Percentiles rank a stretch among this genome's conserved stretches.
Evolutionary conservation across 1,140 invertebrate genomes (phyloP).

Genomic region (Tetramorium simillimum): DNA sequence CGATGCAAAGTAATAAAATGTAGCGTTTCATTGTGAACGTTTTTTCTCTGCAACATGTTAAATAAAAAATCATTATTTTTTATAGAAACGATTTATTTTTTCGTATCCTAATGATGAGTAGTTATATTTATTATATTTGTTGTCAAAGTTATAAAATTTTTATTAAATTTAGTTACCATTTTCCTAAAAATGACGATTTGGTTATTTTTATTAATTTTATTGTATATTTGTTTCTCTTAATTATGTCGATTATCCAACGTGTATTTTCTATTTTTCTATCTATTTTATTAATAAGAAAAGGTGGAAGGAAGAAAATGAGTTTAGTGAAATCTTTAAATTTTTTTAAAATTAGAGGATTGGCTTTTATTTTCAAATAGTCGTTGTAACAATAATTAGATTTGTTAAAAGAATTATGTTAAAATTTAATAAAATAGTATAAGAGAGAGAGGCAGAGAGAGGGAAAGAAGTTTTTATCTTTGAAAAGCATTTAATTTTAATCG

Average conservation of each 20-base stretch:
- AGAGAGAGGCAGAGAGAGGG: background rate
- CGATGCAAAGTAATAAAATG: constrained; percentile 45
- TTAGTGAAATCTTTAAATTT: background rate
- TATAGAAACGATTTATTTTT: background rate
- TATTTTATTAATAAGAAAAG: too few species aligned
- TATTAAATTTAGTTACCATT: background rate
- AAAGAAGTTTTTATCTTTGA: background rate
- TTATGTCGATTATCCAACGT: too few species aligned
- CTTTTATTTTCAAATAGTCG: background rate
- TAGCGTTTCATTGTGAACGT: constrained; percentile 56
- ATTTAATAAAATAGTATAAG: background rate
- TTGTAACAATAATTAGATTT: background rate
- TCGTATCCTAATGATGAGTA: background rate
- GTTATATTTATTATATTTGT: background rate
- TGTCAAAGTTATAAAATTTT: background rate
- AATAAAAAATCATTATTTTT: background rate
- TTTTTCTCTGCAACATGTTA: constrained; percentile 46
- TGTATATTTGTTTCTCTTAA: background rate
- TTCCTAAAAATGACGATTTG: background rate
- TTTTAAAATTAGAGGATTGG: background rate
- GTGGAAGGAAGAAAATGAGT: background rate
- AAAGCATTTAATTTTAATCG: background rate
- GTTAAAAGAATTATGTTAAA: background rate
- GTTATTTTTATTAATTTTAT: background rate
- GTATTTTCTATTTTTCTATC: too few species aligned